Percentiles rank a stretch among this genome's conserved stretches.
phyloP scores from a whole-genome alignment of 2,113 vertebrate species.

The Tapirus terrestris region DNA sequence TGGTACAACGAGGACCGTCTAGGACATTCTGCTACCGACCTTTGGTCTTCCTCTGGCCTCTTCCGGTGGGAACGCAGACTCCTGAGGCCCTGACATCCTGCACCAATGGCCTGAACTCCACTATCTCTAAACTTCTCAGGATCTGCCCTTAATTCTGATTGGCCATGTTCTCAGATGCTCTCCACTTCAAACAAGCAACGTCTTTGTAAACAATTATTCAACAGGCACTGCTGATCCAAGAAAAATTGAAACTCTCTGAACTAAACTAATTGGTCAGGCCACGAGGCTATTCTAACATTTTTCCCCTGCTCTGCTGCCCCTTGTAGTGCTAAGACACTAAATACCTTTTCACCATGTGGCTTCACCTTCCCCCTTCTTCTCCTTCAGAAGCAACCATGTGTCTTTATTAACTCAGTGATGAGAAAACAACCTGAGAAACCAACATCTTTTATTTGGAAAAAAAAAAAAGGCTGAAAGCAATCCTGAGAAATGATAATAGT shows the following conservation, averaged over 20 bases:
- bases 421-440: neutral
- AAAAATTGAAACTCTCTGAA: neutral
- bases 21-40: neutral
- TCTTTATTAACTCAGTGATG: neutral
- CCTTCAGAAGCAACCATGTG: neutral
- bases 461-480: neutral
- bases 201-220: neutral
- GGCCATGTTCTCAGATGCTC: neutral
- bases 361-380: fast-evolving
- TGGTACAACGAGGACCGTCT: neutral
- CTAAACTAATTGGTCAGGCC: fast-evolving
- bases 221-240: neutral
- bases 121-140: neutral
- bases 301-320: fast-evolving
- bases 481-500: neutral
- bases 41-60: neutral
- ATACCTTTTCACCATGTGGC: neutral
- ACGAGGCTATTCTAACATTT: neutral
- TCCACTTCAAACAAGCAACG: neutral
- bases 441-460: neutral
- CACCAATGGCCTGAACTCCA: neutral
- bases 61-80: neutral
- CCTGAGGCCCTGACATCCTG: fast-evolving
- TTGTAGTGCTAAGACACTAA: fast-evolving
- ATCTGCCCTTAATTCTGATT: neutral